Conservation (phyloP, 2,888 invertebrate species). For the Catocala fraxini region DNA sequence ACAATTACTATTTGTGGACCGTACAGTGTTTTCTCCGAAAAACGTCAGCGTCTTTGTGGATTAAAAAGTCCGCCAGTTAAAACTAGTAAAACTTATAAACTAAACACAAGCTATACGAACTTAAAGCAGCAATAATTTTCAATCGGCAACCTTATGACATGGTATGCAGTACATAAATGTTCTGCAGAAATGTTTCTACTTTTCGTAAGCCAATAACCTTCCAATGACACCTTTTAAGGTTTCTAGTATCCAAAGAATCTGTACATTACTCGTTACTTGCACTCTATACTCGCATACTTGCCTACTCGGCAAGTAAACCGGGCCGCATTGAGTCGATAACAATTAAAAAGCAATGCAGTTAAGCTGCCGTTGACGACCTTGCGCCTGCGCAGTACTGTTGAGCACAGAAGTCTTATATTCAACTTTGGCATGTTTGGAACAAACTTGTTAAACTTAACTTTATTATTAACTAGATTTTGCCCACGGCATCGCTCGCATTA, state of each 20-base stretch:
- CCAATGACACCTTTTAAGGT: background rate
- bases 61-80: no score
- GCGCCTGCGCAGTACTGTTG: constrained; percentile 35
- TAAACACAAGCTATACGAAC: no score
- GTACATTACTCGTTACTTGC: constrained; percentile 1
- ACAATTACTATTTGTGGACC: no score
- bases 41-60: no score
- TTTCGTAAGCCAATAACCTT: constrained; percentile 1
- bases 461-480: no score
- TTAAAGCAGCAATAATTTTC: no score
- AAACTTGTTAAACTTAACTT: no score
- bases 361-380: constrained; percentile 39
- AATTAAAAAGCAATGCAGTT: constrained; percentile 57
- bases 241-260: constrained; percentile 1
- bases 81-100: no score
- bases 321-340: constrained; percentile 41
- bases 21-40: no score
- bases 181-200: background rate
- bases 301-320: constrained; percentile 34
- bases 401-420: constrained; percentile 22
- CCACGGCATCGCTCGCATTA: no score
- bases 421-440: no score
- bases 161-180: background rate
- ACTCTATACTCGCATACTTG: background rate
- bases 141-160: background rate